A percentile compares a stretch with the other conserved stretches of the same genome.
phyloP scores from a whole-genome alignment of 2,888 invertebrate genomes.

The Agrilus biguttatus region DNA sequence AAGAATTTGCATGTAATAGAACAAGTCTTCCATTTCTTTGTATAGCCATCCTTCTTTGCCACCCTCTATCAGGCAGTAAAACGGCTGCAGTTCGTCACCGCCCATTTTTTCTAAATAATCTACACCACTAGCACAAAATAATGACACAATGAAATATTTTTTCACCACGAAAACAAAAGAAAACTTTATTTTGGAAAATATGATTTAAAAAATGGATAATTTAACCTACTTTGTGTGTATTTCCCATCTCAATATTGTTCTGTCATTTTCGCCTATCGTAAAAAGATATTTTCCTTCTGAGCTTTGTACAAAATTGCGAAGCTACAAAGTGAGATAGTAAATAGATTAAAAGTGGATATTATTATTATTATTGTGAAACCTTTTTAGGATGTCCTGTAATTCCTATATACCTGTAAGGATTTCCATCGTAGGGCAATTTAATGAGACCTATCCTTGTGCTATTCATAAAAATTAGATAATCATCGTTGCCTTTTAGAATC shows the following conservation, averaged over 20 bases:
- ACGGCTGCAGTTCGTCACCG: conserved; percentile 47
- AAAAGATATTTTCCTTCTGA: conserved; percentile 37
- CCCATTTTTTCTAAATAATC: conserved; percentile 37
- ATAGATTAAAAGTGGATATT: no score
- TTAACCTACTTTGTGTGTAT: conserved; percentile 35
- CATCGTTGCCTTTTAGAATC: conserved; percentile 27
- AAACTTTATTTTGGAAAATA: conserved; percentile 14
- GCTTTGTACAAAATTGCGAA: conserved; percentile 24
- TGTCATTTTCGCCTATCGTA: conserved; percentile 38
- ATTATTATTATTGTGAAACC: conserved; percentile 26
- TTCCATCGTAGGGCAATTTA: conserved; percentile 56
- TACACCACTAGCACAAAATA: conserved; percentile 29
- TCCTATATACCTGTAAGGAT: conserved; percentile 51
- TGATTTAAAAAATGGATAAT: conserved; percentile 15
- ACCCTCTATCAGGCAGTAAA: conserved; percentile 55
- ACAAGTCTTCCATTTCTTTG: conserved; percentile 55
- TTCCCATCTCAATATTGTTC: conserved; percentile 41
- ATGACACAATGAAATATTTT: background rate
- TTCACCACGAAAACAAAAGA: conserved; percentile 4
- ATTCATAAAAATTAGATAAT: conserved; percentile 48
- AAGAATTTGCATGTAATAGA: conserved; percentile 63
- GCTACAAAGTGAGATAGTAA: no score
- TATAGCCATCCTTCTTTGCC: conserved; percentile 57
- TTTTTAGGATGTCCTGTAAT: conserved; percentile 50
- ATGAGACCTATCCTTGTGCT: conserved; percentile 53